Evolutionary conservation across 2,797 vertebrate genomes (phyloP).

Genomic region (Pseudochirops cupreus): DNA sequence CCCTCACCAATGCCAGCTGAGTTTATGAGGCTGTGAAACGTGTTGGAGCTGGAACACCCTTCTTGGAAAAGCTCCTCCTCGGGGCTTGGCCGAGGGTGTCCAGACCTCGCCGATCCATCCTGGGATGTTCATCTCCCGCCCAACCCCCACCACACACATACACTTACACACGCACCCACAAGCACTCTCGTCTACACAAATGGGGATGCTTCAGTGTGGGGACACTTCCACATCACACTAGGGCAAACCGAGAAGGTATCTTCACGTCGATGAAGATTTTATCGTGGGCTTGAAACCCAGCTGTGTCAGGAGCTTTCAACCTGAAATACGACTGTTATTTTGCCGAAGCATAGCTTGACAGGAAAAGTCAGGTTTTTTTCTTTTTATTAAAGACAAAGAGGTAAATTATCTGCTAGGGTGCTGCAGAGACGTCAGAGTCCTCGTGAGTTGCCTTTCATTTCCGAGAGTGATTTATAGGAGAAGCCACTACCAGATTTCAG

Average conservation of each 20-base stretch:
- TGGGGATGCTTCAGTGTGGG: slow-evolving; percentile 59
- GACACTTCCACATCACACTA: slow-evolving; percentile 67
- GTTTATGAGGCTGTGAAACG: slow-evolving; percentile 75
- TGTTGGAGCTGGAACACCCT: slow-evolving; percentile 74
- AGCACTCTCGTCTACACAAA: slow-evolving; percentile 31
- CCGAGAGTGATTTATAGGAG: slow-evolving; percentile 85
- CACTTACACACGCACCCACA: slow-evolving; percentile 36
- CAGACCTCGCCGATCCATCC: slow-evolving; percentile 67
- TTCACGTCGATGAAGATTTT: slow-evolving; percentile 78
- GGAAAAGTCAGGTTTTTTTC: slow-evolving; percentile 71
- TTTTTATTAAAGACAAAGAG: slow-evolving; percentile 85
- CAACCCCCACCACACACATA: background rate
- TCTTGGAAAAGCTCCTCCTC: slow-evolving; percentile 76
- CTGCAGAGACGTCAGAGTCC: slow-evolving; percentile 82
- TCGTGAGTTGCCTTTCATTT: slow-evolving; percentile 80
- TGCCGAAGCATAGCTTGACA: slow-evolving; percentile 68
- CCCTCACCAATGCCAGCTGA: slow-evolving; percentile 71
- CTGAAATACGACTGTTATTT: slow-evolving; percentile 75
- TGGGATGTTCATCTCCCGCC: slow-evolving; percentile 16
- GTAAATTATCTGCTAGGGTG: slow-evolving; percentile 81
- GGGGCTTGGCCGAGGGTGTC: slow-evolving; percentile 72
- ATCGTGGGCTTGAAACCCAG: slow-evolving; percentile 50
- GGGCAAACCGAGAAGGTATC: slow-evolving; percentile 65
- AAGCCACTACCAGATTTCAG: slow-evolving; percentile 82
- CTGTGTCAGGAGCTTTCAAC: slow-evolving; percentile 67